These are phyloP conservation scores for Ennomos erosarius DNA, from an alignment of 2,888 invertebrate species.

Conservation along the genomic window DNA sequence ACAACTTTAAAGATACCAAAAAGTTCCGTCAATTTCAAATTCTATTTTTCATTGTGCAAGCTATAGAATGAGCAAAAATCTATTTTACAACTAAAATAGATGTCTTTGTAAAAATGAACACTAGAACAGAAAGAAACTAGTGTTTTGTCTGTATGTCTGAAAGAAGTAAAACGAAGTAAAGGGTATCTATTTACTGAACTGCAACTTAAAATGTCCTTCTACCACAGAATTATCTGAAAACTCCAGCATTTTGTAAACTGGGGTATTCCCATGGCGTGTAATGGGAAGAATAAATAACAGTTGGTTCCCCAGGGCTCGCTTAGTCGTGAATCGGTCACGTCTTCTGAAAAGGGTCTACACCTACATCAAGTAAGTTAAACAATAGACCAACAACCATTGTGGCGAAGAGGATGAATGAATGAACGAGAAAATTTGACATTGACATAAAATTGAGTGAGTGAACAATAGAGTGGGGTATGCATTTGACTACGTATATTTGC, in stretches of 20 bases:
- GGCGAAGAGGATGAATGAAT: neutral
- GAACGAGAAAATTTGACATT: neutral
- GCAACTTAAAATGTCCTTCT: too few species aligned
- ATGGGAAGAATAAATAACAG: constrained; percentile 16
- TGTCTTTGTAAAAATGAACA: too few species aligned
- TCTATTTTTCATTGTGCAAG: too few species aligned
- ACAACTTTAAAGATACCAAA: too few species aligned
- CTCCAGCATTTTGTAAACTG: neutral
- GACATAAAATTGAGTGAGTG: neutral
- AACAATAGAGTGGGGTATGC: neutral
- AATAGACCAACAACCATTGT: constrained; percentile 4
- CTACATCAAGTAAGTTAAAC: constrained; percentile 14
- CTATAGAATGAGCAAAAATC: too few species aligned
- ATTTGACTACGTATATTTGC: too few species aligned
- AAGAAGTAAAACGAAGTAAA: too few species aligned
- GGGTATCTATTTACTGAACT: too few species aligned
- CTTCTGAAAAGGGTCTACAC: constrained; percentile 14
- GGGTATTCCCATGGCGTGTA: constrained; percentile 2
- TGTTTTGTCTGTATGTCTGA: too few species aligned
- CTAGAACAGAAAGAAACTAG: too few species aligned
- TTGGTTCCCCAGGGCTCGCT: constrained; percentile 2
- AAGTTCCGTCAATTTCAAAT: too few species aligned
- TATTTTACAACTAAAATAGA: too few species aligned
- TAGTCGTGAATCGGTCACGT: constrained; percentile 20
- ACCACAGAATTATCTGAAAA: neutral